Percentiles rank a stretch among this genome's conserved stretches.
Evolutionary conservation across 1,140 invertebrate species (phyloP).

Genomic region (Laupala kohalensis): DNA sequence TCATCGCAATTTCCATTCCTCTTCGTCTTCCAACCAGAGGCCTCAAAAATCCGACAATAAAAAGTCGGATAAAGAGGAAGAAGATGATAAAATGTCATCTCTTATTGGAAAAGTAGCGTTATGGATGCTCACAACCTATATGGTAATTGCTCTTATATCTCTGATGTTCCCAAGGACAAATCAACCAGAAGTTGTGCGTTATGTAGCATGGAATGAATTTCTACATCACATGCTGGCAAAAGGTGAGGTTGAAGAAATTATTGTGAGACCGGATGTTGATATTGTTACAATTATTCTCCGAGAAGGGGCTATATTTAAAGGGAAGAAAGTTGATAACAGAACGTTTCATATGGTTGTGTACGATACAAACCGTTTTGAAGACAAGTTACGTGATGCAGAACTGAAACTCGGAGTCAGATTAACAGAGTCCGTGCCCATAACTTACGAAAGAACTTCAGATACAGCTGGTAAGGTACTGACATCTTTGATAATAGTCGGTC

Average conservation of each 20-base stretch:
- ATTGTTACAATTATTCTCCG: constrained; percentile 70
- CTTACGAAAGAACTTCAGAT: constrained; percentile 62
- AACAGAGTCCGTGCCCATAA: constrained; percentile 57
- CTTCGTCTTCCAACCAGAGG: background rate
- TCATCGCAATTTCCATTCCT: background rate
- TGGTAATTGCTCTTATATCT: constrained; percentile 54
- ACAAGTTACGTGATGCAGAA: constrained; percentile 74
- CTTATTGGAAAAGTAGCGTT: constrained; percentile 55
- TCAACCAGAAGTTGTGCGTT: constrained; percentile 52
- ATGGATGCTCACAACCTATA: constrained; percentile 61
- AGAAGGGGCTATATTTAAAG: constrained; percentile 78
- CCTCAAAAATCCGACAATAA: constrained; percentile 13
- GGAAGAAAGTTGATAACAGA: constrained; percentile 48
- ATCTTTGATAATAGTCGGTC: constrained; percentile 45
- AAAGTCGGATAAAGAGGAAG: constrained; percentile 31
- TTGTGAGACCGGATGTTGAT: constrained; percentile 69
- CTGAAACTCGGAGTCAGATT: constrained; percentile 55
- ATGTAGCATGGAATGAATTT: constrained; percentile 92
- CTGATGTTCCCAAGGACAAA: constrained; percentile 53
- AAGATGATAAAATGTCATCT: constrained; percentile 50
- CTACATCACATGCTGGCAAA: constrained; percentile 81
- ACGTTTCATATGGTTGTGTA: constrained; percentile 71
- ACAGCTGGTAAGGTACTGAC: constrained; percentile 56
- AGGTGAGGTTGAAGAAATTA: constrained; percentile 81
- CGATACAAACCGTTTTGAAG: constrained; percentile 71